Evolutionary conservation across 2,888 invertebrate genomes (phyloP), one percentile per base, ranked within the genome.

Genomic region (Athalia circularis): DNA sequence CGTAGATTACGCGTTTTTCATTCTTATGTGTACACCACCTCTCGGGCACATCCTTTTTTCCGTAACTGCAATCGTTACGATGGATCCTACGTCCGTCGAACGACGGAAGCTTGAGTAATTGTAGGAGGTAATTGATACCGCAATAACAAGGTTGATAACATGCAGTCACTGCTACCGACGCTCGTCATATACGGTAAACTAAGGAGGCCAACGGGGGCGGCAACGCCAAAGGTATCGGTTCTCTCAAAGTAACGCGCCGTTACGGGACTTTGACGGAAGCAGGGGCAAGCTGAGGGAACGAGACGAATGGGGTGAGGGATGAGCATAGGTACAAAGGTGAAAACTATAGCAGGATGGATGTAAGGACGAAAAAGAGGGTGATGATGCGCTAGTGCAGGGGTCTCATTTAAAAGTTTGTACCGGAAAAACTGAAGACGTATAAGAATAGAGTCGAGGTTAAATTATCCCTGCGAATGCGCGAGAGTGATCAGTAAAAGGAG

Each of bases 351-450:
- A 78, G 76, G 80, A 80, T 80, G 67, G 50, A 65, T 9, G 45
- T 62, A 43, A 52, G 61, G 13, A 15, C 15, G 0, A 11, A 45
- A 64, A 65, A 65, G 64, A 75, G 70, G 79, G 80, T 79, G 87
- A 85, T 86, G 84, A 87, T 87, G 86, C 84, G 84, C 85, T 85
- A 84, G 87, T 57, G 11, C 11, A 84, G 86, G 87, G 86, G 84
- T 86, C 87, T 88, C 88, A 87, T 87, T 89, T 87, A 87, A 89
- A 89, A 88, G 86, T 88, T 88, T 88, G 72, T 57, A 72, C 59
- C 72, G 47, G 59, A 43, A 72, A 72, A 72, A 72, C 57, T 57
- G 13, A 59, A 8, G 9, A 7, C 13, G 72, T n/a, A 47, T 29
- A 29, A 72, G 47, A 72, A 72, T 59, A 43, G n/a, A 59, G 15